A percentile compares a stretch with the other conserved stretches of the same genome.
These are phyloP conservation scores for Mechanitis messenoides DNA, from an alignment of 2,888 invertebrate genomes.

Conservation along the genomic window DNA sequence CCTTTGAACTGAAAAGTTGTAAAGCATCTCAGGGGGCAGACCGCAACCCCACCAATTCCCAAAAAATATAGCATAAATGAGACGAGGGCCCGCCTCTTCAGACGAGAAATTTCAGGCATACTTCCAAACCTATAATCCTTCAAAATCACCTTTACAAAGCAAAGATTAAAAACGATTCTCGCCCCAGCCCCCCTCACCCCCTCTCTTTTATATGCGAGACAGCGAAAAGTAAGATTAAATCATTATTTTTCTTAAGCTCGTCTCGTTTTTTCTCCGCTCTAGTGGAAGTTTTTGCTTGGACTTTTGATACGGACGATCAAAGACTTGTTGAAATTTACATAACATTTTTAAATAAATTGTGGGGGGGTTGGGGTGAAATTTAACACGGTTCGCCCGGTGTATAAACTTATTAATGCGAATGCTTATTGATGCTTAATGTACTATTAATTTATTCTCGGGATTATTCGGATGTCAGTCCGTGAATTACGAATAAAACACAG, in stretches of 20 bases:
- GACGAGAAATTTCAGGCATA: slow-evolving; percentile 74
- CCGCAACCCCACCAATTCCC: slow-evolving; percentile 67
- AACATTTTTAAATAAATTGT: slow-evolving; percentile 77
- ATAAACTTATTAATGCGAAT: slow-evolving; percentile 69
- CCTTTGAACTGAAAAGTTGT: slow-evolving; percentile 73
- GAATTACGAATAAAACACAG: slow-evolving; percentile 39
- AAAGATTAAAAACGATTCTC: slow-evolving; percentile 78
- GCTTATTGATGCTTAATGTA: slow-evolving; percentile 64
- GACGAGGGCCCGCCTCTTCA: slow-evolving; percentile 58
- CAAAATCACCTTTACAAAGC: slow-evolving; percentile 79
- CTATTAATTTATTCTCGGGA: slow-evolving; percentile 65
- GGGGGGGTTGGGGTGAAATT: slow-evolving; percentile 52
- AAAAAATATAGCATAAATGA: slow-evolving; percentile 72
- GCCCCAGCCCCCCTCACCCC: slow-evolving; percentile 45
- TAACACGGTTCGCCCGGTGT: slow-evolving; percentile 49
- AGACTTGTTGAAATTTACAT: slow-evolving; percentile 77
- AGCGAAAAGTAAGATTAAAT: slow-evolving; percentile 76
- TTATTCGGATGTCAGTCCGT: slow-evolving; percentile 54
- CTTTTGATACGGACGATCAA: slow-evolving; percentile 76
- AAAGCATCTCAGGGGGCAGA: slow-evolving; percentile 56
- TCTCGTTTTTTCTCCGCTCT: slow-evolving; percentile 68
- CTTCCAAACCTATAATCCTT: slow-evolving; percentile 78
- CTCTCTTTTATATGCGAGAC: slow-evolving; percentile 74
- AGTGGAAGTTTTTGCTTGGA: slow-evolving; percentile 71
- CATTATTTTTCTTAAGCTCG: slow-evolving; percentile 78